Percentiles rank a stretch among this genome's conserved stretches.
These are phyloP conservation scores for Rhagoletis zephyria DNA, from an alignment of 1,140 invertebrate genomes.

Conservation along the genomic window DNA sequence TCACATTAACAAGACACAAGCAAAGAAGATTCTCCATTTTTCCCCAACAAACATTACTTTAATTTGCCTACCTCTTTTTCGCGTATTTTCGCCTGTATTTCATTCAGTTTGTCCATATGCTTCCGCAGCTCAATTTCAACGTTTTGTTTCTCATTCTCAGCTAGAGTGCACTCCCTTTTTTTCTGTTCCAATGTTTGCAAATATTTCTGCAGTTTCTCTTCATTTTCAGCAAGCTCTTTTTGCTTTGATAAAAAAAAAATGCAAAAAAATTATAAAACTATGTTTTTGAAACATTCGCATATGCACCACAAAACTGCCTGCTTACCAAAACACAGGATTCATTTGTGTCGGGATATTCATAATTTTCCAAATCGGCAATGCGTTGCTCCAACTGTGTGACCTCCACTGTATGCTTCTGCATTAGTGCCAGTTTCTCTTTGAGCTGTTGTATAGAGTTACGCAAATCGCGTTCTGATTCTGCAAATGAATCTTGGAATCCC, in stretches of 20 bases:
- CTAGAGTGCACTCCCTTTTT: not conserved
- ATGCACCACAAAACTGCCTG: slow-evolving; percentile 34
- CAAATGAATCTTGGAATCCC: slow-evolving; percentile 53
- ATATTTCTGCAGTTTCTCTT: slow-evolving; percentile 61
- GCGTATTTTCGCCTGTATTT: slow-evolving; percentile 51
- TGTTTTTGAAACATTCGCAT: not conserved
- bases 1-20: no score
- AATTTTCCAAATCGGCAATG: slow-evolving; percentile 56
- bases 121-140: slow-evolving; percentile 46
- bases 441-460: slow-evolving; percentile 54
- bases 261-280: not conserved
- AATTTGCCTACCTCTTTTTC: slow-evolving; percentile 41
- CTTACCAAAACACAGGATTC: slow-evolving; percentile 73
- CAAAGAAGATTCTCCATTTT: no score
- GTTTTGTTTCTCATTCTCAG: slow-evolving; percentile 40
- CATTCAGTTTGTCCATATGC: slow-evolving; percentile 8
- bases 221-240: slow-evolving; percentile 65
- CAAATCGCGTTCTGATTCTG: slow-evolving; percentile 46
- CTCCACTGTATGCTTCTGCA: slow-evolving; percentile 58
- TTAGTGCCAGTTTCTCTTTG: slow-evolving; percentile 53
- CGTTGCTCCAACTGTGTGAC: slow-evolving; percentile 48
- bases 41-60: not conserved
- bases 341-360: slow-evolving; percentile 73
- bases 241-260: slow-evolving; percentile 55
- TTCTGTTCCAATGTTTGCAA: slow-evolving; percentile 50